phyloP scores from a whole-genome alignment of 2,797 vertebrate genomes.

The Poecilia wingei region DNA sequence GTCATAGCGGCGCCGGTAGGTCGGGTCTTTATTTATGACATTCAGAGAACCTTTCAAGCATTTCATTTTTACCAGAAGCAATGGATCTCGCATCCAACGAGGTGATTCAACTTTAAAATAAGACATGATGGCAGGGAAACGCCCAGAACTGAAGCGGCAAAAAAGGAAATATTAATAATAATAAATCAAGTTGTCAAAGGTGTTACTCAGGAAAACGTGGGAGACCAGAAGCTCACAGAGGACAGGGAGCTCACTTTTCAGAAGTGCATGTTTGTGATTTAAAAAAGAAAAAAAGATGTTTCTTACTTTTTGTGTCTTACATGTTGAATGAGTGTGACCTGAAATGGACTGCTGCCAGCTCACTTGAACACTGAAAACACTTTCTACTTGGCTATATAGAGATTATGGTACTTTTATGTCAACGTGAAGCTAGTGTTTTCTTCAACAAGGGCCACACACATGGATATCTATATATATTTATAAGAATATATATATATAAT shows the following conservation, averaged over 20 bases:
- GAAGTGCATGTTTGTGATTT: conserved; percentile 71
- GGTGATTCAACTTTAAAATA: conserved; percentile 84
- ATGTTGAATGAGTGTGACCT: conserved; percentile 77
- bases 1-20: conserved; percentile 83
- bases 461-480: conserved; percentile 77
- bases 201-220: conserved; percentile 87
- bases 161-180: conserved; percentile 52
- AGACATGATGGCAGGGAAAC: conserved; percentile 89
- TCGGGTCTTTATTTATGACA: conserved; percentile 82
- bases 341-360: conserved; percentile 81
- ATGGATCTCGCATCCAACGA: conserved; percentile 74
- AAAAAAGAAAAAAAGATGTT: conserved; percentile 64
- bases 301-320: conserved; percentile 69
- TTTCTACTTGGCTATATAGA: conserved; percentile 86
- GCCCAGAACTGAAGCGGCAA: conserved; percentile 91
- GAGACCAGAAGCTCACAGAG: conserved; percentile 68
- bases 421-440: conserved; percentile 83
- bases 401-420: conserved; percentile 87
- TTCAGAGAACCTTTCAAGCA: conserved; percentile 68
- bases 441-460: conserved; percentile 85
- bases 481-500: conserved; percentile 80
- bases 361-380: conserved; percentile 85
- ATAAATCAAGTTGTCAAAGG: conserved; percentile 81
- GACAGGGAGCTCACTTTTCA: conserved; percentile 70
- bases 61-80: conserved; percentile 67